phyloP scores from a whole-genome alignment of 2,888 invertebrate genomes.

The Deilephila elpenor region DNA sequence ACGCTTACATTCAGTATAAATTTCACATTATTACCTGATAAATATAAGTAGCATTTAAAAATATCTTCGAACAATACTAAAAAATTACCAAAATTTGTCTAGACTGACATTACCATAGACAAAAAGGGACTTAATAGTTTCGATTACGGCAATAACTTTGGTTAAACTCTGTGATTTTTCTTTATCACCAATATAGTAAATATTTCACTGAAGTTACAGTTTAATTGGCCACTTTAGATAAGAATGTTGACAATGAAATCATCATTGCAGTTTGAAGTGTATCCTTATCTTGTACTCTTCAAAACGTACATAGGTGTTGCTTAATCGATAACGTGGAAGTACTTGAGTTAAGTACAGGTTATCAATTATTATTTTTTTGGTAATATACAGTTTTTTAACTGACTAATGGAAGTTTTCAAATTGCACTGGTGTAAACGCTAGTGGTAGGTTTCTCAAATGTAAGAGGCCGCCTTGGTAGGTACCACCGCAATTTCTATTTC shows the following conservation, averaged over 20 bases:
- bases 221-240: conserved; percentile 25
- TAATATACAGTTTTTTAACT: neutral
- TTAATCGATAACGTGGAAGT: conserved; percentile 15
- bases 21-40: too few relatives aligned
- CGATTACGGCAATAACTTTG: neutral
- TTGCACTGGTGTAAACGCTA: too few relatives aligned
- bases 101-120: neutral
- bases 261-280: conserved; percentile 15
- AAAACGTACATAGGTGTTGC: neutral
- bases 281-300: conserved; percentile 8
- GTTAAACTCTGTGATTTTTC: neutral
- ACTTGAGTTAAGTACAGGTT: conserved; percentile 13
- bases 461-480: too few relatives aligned
- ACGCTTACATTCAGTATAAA: too few relatives aligned
- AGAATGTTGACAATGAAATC: conserved; percentile 18
- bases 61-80: too few relatives aligned
- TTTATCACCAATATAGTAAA: conserved; percentile 18
- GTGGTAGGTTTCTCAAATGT: too few relatives aligned
- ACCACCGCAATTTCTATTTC: too few relatives aligned
- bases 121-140: neutral
- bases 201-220: neutral
- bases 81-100: too few relatives aligned
- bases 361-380: neutral
- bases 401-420: neutral
- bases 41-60: too few relatives aligned